Evolutionary conservation across 2,797 vertebrate species (phyloP).

Genomic region (Babyrousa celebensis): DNA sequence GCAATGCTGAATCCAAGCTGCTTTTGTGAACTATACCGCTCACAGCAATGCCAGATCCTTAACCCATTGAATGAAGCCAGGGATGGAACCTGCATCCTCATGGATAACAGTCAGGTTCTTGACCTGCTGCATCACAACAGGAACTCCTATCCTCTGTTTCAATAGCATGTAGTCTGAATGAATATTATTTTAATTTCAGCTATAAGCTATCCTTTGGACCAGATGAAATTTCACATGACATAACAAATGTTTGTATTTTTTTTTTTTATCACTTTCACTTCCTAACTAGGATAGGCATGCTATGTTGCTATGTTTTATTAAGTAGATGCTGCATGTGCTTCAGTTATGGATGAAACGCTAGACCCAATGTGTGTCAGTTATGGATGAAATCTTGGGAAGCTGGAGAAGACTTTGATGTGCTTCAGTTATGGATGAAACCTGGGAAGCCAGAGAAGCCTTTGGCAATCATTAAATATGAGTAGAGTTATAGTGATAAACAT

Average conservation of each 20-base stretch:
- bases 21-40: too few relatives aligned
- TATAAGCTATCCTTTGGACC: neutral
- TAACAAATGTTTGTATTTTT: constrained; percentile 46
- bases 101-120: too few relatives aligned
- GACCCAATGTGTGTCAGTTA: neutral
- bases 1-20: too few relatives aligned
- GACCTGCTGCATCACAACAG: too few relatives aligned
- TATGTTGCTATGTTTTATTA: constrained; percentile 3
- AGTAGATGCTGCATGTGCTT: neutral
- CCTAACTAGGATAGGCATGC: neutral
- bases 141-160: neutral
- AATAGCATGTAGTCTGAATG: neutral
- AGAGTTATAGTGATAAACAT: neutral
- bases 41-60: too few relatives aligned
- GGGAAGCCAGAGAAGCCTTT: neutral
- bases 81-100: too few relatives aligned
- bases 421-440: neutral
- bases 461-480: neutral
- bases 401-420: neutral
- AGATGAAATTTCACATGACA: constrained; percentile 33
- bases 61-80: too few relatives aligned
- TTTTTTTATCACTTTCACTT: constrained; percentile 41
- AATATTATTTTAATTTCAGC: neutral
- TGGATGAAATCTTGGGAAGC: neutral
- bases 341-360: neutral